A percentile compares a stretch with the other conserved stretches of the same genome.
Evolutionary conservation across 2,113 vertebrate species (phyloP).

Genomic region (Psephotus haematonotus): DNA sequence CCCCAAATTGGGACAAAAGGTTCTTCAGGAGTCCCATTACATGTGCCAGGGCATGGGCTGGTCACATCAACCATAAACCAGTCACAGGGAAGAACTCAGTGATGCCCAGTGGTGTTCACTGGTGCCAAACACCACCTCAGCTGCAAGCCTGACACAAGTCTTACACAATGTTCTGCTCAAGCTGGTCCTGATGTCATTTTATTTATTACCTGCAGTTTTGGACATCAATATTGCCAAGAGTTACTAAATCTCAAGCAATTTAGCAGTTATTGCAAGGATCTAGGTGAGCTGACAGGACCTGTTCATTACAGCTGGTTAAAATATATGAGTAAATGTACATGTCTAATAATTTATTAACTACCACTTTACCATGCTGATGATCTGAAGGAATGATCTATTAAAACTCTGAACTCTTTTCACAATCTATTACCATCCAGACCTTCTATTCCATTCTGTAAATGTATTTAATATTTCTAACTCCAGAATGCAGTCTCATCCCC

Average conservation of each 20-base stretch:
- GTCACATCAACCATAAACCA: background rate
- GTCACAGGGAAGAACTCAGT: background rate
- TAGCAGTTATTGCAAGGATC: background rate
- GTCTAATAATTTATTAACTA: slow-evolving; percentile 67
- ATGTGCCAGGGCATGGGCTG: too few relatives aligned
- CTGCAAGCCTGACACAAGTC: background rate
- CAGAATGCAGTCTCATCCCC: background rate
- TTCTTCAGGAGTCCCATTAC: accelerated
- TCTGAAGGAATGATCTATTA: slow-evolving; percentile 57
- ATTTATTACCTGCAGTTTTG: slow-evolving; percentile 26
- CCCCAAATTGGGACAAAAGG: accelerated
- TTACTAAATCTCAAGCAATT: slow-evolving; percentile 53
- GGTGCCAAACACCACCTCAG: background rate
- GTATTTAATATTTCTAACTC: slow-evolving; percentile 21
- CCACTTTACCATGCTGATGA: background rate
- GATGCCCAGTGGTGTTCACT: background rate
- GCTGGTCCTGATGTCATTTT: background rate
- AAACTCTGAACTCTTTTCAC: slow-evolving; percentile 5
- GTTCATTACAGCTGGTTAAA: slow-evolving; percentile 48
- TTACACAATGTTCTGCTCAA: background rate
- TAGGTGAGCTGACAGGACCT: slow-evolving; percentile 39
- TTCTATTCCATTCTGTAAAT: background rate
- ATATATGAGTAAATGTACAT: background rate
- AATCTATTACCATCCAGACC: slow-evolving; percentile 38
- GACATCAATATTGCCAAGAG: slow-evolving; percentile 27